Evolutionary conservation across 2,797 vertebrate species (phyloP).

Genomic region (Bovichtus diacanthus): DNA sequence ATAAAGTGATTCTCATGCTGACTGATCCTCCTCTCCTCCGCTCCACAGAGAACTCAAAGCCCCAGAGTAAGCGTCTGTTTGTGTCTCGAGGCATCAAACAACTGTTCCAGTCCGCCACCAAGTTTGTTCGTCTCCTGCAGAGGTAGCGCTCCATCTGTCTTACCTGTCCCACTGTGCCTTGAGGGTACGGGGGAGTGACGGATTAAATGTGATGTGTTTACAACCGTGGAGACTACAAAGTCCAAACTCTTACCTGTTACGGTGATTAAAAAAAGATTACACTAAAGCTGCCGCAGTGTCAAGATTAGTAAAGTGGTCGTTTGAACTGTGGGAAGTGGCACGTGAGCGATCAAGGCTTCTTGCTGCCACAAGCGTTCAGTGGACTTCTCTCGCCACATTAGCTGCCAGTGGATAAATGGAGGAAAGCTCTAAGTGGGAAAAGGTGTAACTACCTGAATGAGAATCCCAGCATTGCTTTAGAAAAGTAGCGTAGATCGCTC

Average conservation of each 20-base stretch:
- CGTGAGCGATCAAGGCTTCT: conserved; percentile 22
- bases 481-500: conserved; percentile 1
- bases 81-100: conserved; percentile 87
- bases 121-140: conserved; percentile 86
- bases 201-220: conserved; percentile 51
- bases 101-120: conserved; percentile 86
- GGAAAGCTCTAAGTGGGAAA: neutral
- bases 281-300: conserved; percentile 39
- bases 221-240: conserved; percentile 24
- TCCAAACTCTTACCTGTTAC: conserved; percentile 16
- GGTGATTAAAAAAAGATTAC: conserved; percentile 47
- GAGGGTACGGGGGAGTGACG: conserved; percentile 19
- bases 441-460: neutral
- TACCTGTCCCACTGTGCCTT: conserved; percentile 38
- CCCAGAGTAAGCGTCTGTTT: conserved; percentile 78
- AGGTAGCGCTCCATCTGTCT: conserved; percentile 76
- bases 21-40: conserved; percentile 44
- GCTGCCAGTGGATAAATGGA: neutral
- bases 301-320: conserved; percentile 22
- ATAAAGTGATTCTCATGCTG: conserved; percentile 45
- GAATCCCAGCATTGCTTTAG: neutral
- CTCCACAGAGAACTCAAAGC: conserved; percentile 76
- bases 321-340: conserved; percentile 4
- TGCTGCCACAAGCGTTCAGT: conserved; percentile 7
- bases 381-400: neutral